phyloP scores from a whole-genome alignment of 2,113 vertebrate genomes.

The Carettochelys insculpta region DNA sequence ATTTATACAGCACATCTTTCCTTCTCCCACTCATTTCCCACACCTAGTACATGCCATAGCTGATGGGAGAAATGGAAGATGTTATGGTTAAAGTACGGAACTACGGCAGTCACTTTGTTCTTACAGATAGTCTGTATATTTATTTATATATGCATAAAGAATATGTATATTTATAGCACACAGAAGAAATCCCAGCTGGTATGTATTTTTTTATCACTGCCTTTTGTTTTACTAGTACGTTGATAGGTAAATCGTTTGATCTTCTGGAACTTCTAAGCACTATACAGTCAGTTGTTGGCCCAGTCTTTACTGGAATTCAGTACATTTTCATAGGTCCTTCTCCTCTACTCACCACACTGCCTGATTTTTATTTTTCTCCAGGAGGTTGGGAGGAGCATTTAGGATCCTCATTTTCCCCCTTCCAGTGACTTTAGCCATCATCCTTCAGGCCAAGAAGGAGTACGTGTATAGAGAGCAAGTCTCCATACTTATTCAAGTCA shows the following conservation, averaged over 20 bases:
- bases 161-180: not conserved
- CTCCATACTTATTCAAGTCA: not conserved
- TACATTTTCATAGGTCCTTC: constrained; percentile 14
- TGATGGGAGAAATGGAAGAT: not conserved
- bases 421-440: fast-evolving
- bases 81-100: not conserved
- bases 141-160: not conserved
- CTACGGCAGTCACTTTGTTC: not conserved
- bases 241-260: too few species aligned
- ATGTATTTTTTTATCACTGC: not conserved
- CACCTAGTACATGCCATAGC: not conserved
- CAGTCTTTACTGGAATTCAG: constrained; percentile 8
- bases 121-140: fast-evolving
- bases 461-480: not conserved
- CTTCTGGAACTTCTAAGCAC: too few species aligned
- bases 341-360: not conserved
- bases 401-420: not conserved
- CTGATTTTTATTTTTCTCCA: not conserved
- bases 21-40: not conserved
- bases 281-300: not conserved
- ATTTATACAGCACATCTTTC: constrained; percentile 16
- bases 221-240: constrained; percentile 20
- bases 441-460: not conserved
- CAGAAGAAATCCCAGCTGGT: not conserved
- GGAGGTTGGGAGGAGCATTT: not conserved